phyloP scores from a whole-genome alignment of 1,140 invertebrate species.

The Lepidurus couesii region DNA sequence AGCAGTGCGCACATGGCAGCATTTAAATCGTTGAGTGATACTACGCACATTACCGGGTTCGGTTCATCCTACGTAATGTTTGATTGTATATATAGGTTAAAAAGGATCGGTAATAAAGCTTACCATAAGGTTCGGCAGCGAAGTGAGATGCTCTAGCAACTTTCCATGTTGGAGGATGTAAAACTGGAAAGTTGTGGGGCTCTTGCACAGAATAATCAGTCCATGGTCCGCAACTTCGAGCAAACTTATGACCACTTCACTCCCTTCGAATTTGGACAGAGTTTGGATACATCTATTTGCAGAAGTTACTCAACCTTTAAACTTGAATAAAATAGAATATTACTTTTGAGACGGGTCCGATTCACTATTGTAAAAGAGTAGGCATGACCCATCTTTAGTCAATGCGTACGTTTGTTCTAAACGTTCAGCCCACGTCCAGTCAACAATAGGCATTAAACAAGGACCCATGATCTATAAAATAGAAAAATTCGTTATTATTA shows the following conservation, averaged over 20 bases:
- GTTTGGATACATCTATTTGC: no score
- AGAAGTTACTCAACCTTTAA: no score
- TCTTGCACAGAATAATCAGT: not conserved
- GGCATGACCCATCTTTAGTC: not conserved
- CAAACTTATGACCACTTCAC: not conserved
- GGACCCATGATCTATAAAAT: not conserved
- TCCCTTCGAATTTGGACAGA: not conserved
- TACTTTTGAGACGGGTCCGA: not conserved
- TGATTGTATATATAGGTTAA: not conserved
- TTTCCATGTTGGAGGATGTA: not conserved
- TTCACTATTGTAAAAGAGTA: not conserved
- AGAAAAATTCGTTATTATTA: not conserved
- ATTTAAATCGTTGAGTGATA: not conserved
- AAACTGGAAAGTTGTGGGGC: not conserved
- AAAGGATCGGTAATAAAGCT: not conserved
- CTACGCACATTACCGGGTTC: not conserved
- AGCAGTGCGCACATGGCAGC: not conserved
- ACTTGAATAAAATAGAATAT: not conserved
- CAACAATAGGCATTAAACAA: not conserved
- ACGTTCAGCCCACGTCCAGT: not conserved
- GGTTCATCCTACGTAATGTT: not conserved
- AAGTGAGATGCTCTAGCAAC: not conserved
- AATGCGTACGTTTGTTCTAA: not conserved
- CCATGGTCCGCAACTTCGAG: not conserved
- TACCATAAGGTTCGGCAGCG: not conserved